Evolutionary conservation across 2,113 vertebrate species (phyloP), one percentile per base, ranked within the genome.

Genomic region (Cochlearius cochlearius): DNA sequence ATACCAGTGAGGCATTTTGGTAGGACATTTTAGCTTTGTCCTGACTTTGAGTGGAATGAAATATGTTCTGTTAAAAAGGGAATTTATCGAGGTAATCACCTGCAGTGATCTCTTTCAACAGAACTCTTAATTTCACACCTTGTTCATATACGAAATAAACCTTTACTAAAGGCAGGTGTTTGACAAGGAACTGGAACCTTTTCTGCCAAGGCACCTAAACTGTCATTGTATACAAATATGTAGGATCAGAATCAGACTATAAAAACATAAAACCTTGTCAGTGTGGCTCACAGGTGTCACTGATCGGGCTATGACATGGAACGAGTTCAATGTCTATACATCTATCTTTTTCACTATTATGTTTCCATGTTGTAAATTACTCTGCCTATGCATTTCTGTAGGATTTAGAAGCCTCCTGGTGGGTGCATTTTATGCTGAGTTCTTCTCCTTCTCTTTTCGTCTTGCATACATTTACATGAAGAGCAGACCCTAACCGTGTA

Each of bases 21-120:
- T 85, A 96, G 69, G 92, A 95, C 66, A 82, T 88, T 92, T 93
- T 72, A 78, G 56, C 88, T 94, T 95, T 91, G 73, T 81, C 71
- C 71, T 94, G 81, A 88, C 94, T 93, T 92, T 85, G 56, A 50
- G 17, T 50, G 22, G 47, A 81, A 88, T 85, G 90, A 94, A 95
- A 50, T 93, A 95, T 25, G 64, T 90, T 93, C 92, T 78, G 66
- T 78, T 91, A 78, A 87, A 84, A 85, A 47, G 23, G 25, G 49
- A 93, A 94, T 96, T 84, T 93, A 93, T 90, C 39, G 66, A 85
- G 62, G 81, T 85, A 90, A 93, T 91, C 52, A 92, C 67, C 56
- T 63, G 52, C 75, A 90, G 22, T 78, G 85, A 90, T 85, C 15
- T 94, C 47, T 95, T 94, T 74, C 81, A 92, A 63, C n/a, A 82